Evolutionary conservation across 2,888 invertebrate species (phyloP).

Genomic region (Cataglyphis altisquamis): DNA sequence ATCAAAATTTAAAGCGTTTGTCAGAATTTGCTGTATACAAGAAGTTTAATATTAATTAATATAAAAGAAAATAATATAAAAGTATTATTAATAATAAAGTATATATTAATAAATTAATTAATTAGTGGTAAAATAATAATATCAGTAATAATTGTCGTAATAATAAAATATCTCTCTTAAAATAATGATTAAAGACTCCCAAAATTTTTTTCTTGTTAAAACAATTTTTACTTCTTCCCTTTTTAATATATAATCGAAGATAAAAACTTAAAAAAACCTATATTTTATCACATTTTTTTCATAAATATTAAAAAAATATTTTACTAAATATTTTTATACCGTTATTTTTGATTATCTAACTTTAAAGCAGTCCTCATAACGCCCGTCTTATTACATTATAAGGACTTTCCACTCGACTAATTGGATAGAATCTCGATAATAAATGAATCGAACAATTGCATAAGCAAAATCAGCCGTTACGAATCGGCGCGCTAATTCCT

Average conservation of each 20-base stretch:
- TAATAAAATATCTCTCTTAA: too few species aligned
- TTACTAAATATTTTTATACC: background rate
- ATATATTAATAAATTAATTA: background rate
- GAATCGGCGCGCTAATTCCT: conserved; percentile 25
- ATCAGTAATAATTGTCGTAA: background rate
- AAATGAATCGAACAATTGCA: conserved; percentile 25
- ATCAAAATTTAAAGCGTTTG: background rate
- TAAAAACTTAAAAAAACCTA: background rate
- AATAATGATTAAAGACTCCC: background rate
- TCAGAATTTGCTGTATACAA: background rate
- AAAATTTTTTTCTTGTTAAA: background rate
- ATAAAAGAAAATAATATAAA: background rate
- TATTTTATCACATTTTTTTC: background rate
- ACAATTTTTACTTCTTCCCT: background rate
- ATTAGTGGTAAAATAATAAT: background rate
- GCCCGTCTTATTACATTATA: background rate
- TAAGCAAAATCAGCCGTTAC: conserved; percentile 43
- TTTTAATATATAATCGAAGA: background rate
- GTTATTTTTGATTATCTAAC: background rate
- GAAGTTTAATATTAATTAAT: conserved; percentile 6
- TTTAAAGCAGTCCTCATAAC: conserved; percentile 17
- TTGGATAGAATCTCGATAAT: conserved; percentile 41
- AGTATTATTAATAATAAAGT: too few species aligned
- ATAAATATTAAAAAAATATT: background rate
- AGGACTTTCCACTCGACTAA: background rate